Percentiles rank a stretch among this genome's conserved stretches.
Conservation (phyloP, 2,113 vertebrate species). For the Cyanocitta stelleri region DNA sequence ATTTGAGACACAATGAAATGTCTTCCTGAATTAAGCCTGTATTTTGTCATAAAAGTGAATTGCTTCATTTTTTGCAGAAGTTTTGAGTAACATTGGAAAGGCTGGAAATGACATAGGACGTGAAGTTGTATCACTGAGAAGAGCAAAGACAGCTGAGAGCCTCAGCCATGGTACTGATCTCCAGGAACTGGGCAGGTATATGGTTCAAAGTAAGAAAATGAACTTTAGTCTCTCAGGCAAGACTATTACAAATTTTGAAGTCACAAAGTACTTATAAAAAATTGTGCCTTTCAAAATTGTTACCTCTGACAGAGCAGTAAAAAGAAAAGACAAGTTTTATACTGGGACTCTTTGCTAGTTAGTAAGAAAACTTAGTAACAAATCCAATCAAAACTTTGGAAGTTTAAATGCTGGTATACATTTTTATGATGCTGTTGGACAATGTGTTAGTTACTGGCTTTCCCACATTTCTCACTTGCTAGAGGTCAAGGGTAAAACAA, state of each 20-base stretch:
- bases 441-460: neutral
- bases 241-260: neutral
- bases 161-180: neutral
- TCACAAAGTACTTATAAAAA: neutral
- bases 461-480: neutral
- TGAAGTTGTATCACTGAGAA: neutral
- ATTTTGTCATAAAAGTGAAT: neutral
- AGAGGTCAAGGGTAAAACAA: neutral
- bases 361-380: neutral
- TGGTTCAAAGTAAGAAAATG: neutral
- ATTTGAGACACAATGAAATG: neutral
- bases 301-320: neutral
- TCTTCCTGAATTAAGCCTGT: neutral
- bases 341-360: neutral
- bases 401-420: neutral
- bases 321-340: neutral
- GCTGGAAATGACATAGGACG: accelerated
- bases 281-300: neutral
- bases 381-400: neutral
- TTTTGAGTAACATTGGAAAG: neutral
- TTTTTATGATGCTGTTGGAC: neutral
- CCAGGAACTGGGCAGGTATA: neutral
- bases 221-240: neutral
- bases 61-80: neutral
- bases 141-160: neutral